These are phyloP conservation scores for Sebastes oblongus DNA, from an alignment of 2,797 vertebrate species.

Conservation along the genomic window DNA sequence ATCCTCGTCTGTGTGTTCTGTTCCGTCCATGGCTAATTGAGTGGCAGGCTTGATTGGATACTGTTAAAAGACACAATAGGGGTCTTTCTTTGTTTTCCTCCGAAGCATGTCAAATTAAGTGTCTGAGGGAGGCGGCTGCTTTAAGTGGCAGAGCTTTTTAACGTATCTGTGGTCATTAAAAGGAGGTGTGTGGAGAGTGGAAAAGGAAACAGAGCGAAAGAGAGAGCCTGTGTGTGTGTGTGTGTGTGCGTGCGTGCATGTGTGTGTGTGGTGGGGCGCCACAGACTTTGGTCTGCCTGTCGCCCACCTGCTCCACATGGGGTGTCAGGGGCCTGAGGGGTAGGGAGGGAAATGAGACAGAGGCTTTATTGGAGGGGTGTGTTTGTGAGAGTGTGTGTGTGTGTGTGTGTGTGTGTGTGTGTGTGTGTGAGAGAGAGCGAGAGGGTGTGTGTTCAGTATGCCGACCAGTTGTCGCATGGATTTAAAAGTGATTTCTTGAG, in stretches of 20 bases:
- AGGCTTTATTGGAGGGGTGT: conserved; percentile 61
- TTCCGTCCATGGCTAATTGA: conserved; percentile 62
- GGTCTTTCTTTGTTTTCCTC: conserved; percentile 71
- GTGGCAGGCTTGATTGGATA: conserved; percentile 70
- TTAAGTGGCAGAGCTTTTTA: conserved; percentile 64
- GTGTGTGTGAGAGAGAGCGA: neutral
- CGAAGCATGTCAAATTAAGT: conserved; percentile 74
- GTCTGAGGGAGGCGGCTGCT: conserved; percentile 49
- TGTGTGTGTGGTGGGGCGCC: conserved; percentile 17
- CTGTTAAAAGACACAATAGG: conserved; percentile 72
- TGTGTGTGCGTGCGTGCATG: conserved; percentile 18
- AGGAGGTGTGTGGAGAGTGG: conserved; percentile 53
- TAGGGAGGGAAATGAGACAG: conserved; percentile 61
- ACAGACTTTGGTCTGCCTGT: conserved; percentile 66
- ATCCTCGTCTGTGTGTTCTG: conserved; percentile 43
- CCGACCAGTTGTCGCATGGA: conserved; percentile 63
- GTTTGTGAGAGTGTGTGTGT: neutral
- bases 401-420: conserved; percentile 27
- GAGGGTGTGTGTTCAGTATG: conserved; percentile 23
- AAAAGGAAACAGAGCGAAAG: conserved; percentile 35
- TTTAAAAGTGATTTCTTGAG: conserved; percentile 45
- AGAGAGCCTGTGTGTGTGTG: conserved; percentile 14
- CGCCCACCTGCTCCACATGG: conserved; percentile 73
- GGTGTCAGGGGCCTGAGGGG: conserved; percentile 49
- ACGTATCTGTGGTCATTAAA: conserved; percentile 71